These are phyloP conservation scores for Microtus richardsoni DNA, from an alignment of 2,113 vertebrate genomes.

Conservation along the genomic window DNA sequence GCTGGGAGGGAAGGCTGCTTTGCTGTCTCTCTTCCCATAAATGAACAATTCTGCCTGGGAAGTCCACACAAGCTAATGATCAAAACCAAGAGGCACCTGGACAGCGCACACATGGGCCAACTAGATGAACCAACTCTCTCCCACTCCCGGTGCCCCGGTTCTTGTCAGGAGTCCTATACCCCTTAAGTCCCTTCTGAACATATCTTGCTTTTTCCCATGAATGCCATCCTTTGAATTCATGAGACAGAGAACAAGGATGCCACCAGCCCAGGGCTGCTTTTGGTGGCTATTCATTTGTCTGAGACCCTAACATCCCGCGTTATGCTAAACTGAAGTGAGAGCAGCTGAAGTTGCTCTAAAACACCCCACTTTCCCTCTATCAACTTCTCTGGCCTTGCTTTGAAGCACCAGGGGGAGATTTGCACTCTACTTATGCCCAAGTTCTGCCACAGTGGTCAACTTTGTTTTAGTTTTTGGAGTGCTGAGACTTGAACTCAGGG, in stretches of 20 bases:
- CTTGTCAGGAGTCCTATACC: no score
- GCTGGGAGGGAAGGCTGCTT: background rate
- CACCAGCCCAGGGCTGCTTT: background rate
- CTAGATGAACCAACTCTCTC: background rate
- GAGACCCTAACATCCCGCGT: background rate
- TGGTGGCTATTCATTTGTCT: background rate
- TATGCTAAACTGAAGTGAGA: background rate
- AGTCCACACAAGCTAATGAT: background rate
- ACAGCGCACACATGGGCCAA: background rate
- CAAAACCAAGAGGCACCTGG: no score
- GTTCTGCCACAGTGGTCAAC: background rate
- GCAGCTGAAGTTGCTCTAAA: background rate
- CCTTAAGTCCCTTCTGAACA: background rate
- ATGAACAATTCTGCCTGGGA: background rate
- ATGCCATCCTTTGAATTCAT: background rate
- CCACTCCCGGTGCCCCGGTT: background rate
- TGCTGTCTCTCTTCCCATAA: background rate
- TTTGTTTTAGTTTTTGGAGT: background rate
- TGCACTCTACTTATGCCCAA: no score
- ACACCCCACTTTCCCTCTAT: no score
- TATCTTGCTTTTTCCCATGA: background rate
- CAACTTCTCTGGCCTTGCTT: background rate
- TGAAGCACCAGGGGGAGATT: background rate
- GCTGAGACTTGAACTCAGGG: background rate
- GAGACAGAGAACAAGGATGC: background rate